Evolutionary conservation across 1,140 invertebrate genomes (phyloP), one percentile per base, ranked within the genome.

Genomic region (Calycopis cecrops): DNA sequence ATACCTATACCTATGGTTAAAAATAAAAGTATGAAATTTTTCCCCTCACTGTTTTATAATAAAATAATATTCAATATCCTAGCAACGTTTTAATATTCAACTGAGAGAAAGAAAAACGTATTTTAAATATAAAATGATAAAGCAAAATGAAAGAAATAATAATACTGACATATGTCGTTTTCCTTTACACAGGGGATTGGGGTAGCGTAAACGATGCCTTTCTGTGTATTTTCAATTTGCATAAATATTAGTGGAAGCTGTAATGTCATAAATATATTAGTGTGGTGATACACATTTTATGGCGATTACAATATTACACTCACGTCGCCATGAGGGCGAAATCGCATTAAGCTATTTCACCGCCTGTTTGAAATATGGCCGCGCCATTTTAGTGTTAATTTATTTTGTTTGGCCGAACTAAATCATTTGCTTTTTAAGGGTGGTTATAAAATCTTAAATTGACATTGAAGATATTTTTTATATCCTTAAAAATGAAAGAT

Each of bases 241-340:
- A 86, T 86, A 86, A 86, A 86, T 83, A 86, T 86, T 83, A 86
- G 79, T 80, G 78, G 72, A 65, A 73, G 76, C 78, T 67, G 57
- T 78, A 79, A 80, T 80, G 74, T 73, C 75, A 86, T 86, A 86
- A 86, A 86, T 86, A 85, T 86, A 85, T 86, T 86, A 85, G 79
- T 79, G 76, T 59, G 71, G 76, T 83, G 77, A 80, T 80, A 82
- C 79, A 80, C 71, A 86, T 83, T 85, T 85, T 85, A 86, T 86
- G 81, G 79, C 79, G 79, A 85, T 86, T 86, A 85, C 81, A 67
- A 72, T 72, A 78, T 85, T 80, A 76, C 74, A 68, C 60, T 52
- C 59, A 64, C 72, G 62, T 59, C 35, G 65, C 62, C 53, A 59
- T 65, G 64, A 69, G 67, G 64, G 67, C 37, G 60, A 67, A 69